Conservation (phyloP, 92 coral and sea anemone genomes). For the Phenganax subtilis region DNA sequence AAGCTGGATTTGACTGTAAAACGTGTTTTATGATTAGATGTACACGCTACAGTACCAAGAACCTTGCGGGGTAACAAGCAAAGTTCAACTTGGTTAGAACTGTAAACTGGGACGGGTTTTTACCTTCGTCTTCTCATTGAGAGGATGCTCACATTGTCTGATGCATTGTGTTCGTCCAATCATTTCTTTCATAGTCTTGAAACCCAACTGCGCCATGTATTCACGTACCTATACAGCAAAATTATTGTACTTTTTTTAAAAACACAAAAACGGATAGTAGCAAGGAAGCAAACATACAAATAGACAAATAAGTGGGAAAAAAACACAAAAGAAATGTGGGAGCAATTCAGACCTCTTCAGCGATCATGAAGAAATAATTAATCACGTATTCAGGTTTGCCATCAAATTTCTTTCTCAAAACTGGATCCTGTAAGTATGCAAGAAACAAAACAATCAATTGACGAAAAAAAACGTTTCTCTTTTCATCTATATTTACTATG, state of each 20-base stretch:
- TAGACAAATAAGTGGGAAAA: neutral
- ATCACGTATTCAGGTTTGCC: slow-evolving; percentile 93
- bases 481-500: too few relatives aligned
- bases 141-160: slow-evolving; percentile 61
- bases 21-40: too few relatives aligned
- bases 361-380: slow-evolving; percentile 93
- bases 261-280: neutral
- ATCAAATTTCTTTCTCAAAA: slow-evolving; percentile 83
- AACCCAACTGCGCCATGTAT: slow-evolving; percentile 86
- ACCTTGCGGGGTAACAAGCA: too few relatives aligned
- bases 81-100: too few relatives aligned
- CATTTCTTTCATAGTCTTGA: slow-evolving; percentile 70
- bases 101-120: neutral
- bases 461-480: too few relatives aligned
- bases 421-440: slow-evolving; percentile 98
- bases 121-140: slow-evolving; percentile 83
- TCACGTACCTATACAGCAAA: slow-evolving; percentile 64
- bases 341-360: slow-evolving; percentile 98
- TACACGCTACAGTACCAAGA: too few relatives aligned
- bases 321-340: too few relatives aligned
- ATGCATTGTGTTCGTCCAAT: slow-evolving; percentile 79
- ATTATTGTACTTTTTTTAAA: neutral
- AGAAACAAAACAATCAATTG: too few relatives aligned
- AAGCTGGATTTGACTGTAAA: too few relatives aligned
- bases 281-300: neutral